These are phyloP conservation scores for Drosophila asahinai DNA, from an alignment of 1,140 invertebrate species.

Conservation along the genomic window DNA sequence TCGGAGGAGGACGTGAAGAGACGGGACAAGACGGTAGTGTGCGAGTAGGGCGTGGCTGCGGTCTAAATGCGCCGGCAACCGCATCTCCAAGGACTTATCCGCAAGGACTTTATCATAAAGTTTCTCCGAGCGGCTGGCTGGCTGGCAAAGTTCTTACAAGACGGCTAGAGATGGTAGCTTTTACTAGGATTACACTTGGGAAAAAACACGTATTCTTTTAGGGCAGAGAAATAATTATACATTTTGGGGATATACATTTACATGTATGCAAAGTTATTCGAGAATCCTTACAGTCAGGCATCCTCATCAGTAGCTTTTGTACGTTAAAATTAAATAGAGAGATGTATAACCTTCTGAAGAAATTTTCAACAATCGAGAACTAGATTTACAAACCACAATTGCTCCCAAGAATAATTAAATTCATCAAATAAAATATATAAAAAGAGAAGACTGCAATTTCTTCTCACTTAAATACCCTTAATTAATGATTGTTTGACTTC, in stretches of 20 bases:
- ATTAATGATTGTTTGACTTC: not conserved
- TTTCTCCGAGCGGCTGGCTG: conserved; percentile 31
- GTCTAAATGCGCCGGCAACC: conserved; percentile 37
- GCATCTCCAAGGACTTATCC: conserved; percentile 57
- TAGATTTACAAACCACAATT: too few species aligned
- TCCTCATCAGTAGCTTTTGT: too few species aligned
- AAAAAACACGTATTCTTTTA: not conserved
- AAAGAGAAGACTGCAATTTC: too few species aligned
- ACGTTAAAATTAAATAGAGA: not conserved
- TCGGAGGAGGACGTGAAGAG: too few species aligned
- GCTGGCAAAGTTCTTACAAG: conserved; percentile 15
- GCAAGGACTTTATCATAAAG: conserved; percentile 57
- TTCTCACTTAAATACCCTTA: not conserved
- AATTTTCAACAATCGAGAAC: not conserved
- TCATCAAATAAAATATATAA: too few species aligned
- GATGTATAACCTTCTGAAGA: not conserved
- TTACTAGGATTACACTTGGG: conserved; percentile 6
- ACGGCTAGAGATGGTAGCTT: conserved; percentile 10
- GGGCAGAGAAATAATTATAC: not conserved
- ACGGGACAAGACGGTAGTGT: not conserved
- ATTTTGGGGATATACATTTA: not conserved
- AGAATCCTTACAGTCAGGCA: too few species aligned
- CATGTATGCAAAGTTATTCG: too few species aligned
- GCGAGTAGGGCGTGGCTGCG: conserved; percentile 23
- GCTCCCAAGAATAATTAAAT: not conserved